Evolutionary conservation across 2,888 invertebrate genomes (phyloP).

Genomic region (Rhabditoides inermis): DNA sequence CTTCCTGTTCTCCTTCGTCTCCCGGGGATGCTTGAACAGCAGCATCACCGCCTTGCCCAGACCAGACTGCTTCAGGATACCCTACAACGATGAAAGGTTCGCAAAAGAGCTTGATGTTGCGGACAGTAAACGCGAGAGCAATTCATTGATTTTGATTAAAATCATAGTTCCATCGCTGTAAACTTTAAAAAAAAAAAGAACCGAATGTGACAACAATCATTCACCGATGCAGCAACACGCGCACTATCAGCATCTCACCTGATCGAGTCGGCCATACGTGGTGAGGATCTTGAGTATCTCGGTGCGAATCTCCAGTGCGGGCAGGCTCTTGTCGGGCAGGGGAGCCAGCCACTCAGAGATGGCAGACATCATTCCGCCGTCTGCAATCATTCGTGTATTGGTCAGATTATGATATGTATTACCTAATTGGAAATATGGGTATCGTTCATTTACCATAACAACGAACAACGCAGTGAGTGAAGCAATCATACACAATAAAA

Average conservation of each 20-base stretch:
- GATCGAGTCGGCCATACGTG: slow-evolving; percentile 25
- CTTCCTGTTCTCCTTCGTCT: slow-evolving; percentile 64
- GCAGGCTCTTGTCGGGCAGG: slow-evolving; percentile 90
- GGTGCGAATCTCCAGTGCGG: slow-evolving; percentile 84
- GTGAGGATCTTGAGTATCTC: slow-evolving; percentile 64
- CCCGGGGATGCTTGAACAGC: slow-evolving; percentile 93
- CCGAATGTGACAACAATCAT: neutral
- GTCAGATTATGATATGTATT: too few relatives aligned
- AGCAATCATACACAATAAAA: neutral
- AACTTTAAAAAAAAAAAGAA: too few relatives aligned
- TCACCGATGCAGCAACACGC: neutral
- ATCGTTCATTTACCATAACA: too few relatives aligned
- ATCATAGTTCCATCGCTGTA: too few relatives aligned
- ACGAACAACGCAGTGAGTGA: too few relatives aligned
- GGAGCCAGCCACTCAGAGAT: slow-evolving; percentile 90
- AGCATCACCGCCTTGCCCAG: slow-evolving; percentile 99
- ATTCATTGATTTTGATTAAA: too few relatives aligned
- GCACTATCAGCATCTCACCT: slow-evolving; percentile 58
- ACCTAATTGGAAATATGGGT: too few relatives aligned
- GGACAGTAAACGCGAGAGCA: neutral
- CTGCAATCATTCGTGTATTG: slow-evolving; percentile 96
- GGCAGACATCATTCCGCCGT: slow-evolving; percentile 68
- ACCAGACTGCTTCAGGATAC: slow-evolving; percentile 83
- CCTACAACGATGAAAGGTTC: slow-evolving; percentile 55
- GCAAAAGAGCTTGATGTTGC: neutral